phyloP scores from a whole-genome alignment of 2,113 vertebrate genomes.

The Platysternon megacephalum region DNA sequence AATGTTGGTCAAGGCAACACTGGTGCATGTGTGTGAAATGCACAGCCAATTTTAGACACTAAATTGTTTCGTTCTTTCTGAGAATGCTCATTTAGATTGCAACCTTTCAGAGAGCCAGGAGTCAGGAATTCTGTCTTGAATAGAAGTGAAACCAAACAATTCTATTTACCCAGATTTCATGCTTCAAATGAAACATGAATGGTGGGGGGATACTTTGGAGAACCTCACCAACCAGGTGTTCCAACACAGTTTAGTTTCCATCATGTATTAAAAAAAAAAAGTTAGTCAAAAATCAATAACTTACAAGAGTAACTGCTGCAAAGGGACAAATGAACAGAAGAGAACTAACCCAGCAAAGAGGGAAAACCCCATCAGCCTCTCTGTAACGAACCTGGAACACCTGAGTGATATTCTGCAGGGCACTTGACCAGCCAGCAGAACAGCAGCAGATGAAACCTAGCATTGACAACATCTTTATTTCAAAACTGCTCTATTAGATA shows the following conservation, averaged over 20 bases:
- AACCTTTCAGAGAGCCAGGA: not conserved
- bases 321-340: not conserved
- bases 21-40: not conserved
- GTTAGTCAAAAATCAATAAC: not conserved
- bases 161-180: not conserved
- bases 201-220: not conserved
- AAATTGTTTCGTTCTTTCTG: not conserved
- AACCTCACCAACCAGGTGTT: not conserved
- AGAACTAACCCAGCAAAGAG: not conserved
- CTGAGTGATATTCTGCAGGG: not conserved
- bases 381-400: not conserved
- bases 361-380: not conserved
- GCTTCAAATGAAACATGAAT: not conserved
- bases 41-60: not conserved
- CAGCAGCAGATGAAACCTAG: not conserved
- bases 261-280: not conserved
- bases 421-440: not conserved
- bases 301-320: not conserved
- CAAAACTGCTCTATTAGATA: not conserved
- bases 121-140: not conserved
- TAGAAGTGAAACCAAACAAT: not conserved
- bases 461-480: not conserved
- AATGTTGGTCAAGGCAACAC: not conserved
- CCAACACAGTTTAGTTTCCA: not conserved
- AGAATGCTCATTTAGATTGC: not conserved